These are phyloP conservation scores for Piezodorus guildinii DNA, from an alignment of 1,140 invertebrate genomes.

Conservation along the genomic window DNA sequence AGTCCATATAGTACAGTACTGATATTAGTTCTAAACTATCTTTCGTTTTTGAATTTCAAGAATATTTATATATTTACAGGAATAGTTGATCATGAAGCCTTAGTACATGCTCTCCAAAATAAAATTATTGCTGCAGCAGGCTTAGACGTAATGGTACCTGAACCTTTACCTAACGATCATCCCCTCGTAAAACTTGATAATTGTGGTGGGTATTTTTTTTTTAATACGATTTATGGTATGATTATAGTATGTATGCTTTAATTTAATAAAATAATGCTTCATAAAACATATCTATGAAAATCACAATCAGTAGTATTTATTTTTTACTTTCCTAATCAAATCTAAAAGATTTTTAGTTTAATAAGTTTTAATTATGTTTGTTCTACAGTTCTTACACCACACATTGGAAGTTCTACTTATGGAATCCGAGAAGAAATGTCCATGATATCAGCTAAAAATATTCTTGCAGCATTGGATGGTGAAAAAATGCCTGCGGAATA, in stretches of 20 bases:
- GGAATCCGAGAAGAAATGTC: constrained; percentile 74
- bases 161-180: constrained; percentile 73
- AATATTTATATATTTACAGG: too few species aligned
- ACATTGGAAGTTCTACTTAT: constrained; percentile 84
- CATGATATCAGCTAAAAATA: constrained; percentile 72
- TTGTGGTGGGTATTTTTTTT: constrained; percentile 41
- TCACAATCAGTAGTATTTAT: too few species aligned
- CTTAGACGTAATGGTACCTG: constrained; percentile 85
- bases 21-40: too few species aligned
- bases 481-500: constrained; percentile 32
- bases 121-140: constrained; percentile 72
- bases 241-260: too few species aligned
- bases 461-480: constrained; percentile 60
- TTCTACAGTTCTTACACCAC: constrained; percentile 79
- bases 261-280: too few species aligned
- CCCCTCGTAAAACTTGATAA: constrained; percentile 69
- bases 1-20: too few species aligned
- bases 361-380: constrained; percentile 33
- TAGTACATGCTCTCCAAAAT: constrained; percentile 61
- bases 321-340: too few species aligned
- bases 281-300: too few species aligned
- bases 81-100: constrained; percentile 59
- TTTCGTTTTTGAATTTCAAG: too few species aligned
- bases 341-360: too few species aligned
- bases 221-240: too few species aligned